Evolutionary conservation across 2,888 invertebrate species (phyloP), one percentile per base, ranked within the genome.

Genomic region (Elmis aenea): DNA sequence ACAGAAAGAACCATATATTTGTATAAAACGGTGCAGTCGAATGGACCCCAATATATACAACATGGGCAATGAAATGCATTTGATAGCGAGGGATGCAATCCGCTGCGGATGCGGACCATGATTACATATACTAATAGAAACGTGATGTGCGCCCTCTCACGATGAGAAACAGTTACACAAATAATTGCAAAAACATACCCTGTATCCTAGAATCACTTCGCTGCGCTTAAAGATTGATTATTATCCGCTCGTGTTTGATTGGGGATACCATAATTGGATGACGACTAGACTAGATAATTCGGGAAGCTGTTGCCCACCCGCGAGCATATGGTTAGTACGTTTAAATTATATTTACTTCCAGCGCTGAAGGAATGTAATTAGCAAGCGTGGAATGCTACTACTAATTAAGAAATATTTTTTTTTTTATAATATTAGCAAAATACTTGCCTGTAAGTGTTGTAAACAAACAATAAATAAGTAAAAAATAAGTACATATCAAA

Each of bases 121-220:
- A 26, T 35, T 42, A 39, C 37, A 45, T 45, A 42, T 37, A 48
- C 42, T 44, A 44, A 40, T 38, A 64, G 60, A 62, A 61, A 61
- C 59, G 60, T 35, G 42, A 42, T 42, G 38, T 38, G 38, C 38
- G 34, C 38, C 36, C 38, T 34, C 38, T 38, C 34, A 38, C 38
- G 38, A 35, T 32, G 35, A 38, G 38, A 18, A 42, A 38, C 38
- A 38, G 42, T 52, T 77, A 79, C 76, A 77, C 78, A 83, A 83
- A 83, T 83, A 85, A 85, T 84, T 84, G 85, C 84, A 85, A 86
- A 74, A 85, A 84, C 85, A 83, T 87, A 87, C 87, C 87, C 87
- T 87, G 87, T 87, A 85, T 85, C 86, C 86, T 85, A 85, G 77
- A 81, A 81, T 82, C 81, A 81, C 81, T 77, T 73, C 76, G 73